Evolutionary conservation across 2,888 invertebrate genomes (phyloP), one percentile per base, ranked within the genome.

Genomic region (Melanchra persicariae): DNA sequence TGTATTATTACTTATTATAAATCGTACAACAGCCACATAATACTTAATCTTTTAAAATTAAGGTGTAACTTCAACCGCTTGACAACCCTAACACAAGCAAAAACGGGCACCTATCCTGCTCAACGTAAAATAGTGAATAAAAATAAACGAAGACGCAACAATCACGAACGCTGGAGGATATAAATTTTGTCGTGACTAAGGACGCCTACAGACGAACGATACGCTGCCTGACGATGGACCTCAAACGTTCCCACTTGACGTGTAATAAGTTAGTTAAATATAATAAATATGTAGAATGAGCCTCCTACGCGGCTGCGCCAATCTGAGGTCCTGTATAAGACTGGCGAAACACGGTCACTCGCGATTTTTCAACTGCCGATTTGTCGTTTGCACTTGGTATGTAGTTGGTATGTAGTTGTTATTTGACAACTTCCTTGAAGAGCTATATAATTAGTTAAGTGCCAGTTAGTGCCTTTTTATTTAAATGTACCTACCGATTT

Each of bases 151-250:
- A 70, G 59, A 79, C 59, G 61, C 49, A 73, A 78, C 71, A 82
- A 81, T 81, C 78, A 78, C 78, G 77, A 83, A 73, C 61, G 40
- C 70, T 55, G 64, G 58, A 62, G 77, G 77, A 81, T 82, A 87
- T 87, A 88, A 88, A 88, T 87, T 81, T 66, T 75, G 76, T 87
- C 88, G 88, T 87, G 88, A 87, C 87, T 82, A 62, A 72, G 74
- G 66, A 85, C 89, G 87, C 89, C 89, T 86, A 87, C 87, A 77
- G 70, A 59, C 70, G 57, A 47, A 37, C 61, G 59, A 43, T 51
- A 49, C 54, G 54, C 47, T 62, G 63, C 37, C 60, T 47, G 37
- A n/a, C 78, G 59, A 40, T 55, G 79, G 15, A 57, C 73, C 74
- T 77, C 77, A 84, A 84, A 70, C 60, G 60, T 73, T 59, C 0